These are phyloP conservation scores for Huso huso DNA, from an alignment of 2,797 vertebrate species.

Conservation along the genomic window DNA sequence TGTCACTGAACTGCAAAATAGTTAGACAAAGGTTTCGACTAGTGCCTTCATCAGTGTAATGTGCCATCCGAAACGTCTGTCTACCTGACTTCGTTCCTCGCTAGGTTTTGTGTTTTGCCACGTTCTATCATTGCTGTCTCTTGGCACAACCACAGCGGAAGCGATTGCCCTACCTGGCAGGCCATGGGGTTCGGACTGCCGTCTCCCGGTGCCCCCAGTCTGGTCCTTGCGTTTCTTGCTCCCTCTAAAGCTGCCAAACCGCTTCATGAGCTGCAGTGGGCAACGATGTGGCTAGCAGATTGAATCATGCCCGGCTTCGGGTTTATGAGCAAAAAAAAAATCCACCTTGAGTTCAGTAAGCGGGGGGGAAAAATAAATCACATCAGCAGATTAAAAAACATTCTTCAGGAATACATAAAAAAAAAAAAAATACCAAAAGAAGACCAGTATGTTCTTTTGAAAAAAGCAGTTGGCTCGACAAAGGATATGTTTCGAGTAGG, in stretches of 20 bases:
- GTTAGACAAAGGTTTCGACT: too few relatives aligned
- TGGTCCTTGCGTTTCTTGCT: slow-evolving; percentile 83
- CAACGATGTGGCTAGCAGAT: slow-evolving; percentile 34
- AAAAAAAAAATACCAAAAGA: too few relatives aligned
- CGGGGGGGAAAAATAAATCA: background rate
- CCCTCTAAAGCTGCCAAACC: slow-evolving; percentile 83
- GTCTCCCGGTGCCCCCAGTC: slow-evolving; percentile 60
- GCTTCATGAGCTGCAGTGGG: slow-evolving; percentile 75
- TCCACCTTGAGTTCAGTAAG: background rate
- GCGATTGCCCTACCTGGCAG: slow-evolving; percentile 66
- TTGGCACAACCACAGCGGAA: background rate
- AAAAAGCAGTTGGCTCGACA: too few relatives aligned
- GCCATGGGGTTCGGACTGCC: slow-evolving; percentile 72
- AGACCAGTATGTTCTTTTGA: too few relatives aligned
- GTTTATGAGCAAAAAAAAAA: slow-evolving; percentile 7
- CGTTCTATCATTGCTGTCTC: too few relatives aligned
- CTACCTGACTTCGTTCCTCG: too few relatives aligned
- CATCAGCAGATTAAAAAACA: background rate
- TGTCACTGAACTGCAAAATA: too few relatives aligned
- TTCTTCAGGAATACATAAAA: background rate
- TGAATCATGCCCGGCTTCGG: slow-evolving; percentile 53
- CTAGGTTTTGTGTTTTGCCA: too few relatives aligned
- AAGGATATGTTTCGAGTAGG: too few relatives aligned
- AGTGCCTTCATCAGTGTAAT: too few relatives aligned
- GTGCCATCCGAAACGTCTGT: too few relatives aligned